Evolutionary conservation across 92 coral and sea anemone species (phyloP), one percentile per base, ranked within the genome.

Genomic region (Siderastrea radians): DNA sequence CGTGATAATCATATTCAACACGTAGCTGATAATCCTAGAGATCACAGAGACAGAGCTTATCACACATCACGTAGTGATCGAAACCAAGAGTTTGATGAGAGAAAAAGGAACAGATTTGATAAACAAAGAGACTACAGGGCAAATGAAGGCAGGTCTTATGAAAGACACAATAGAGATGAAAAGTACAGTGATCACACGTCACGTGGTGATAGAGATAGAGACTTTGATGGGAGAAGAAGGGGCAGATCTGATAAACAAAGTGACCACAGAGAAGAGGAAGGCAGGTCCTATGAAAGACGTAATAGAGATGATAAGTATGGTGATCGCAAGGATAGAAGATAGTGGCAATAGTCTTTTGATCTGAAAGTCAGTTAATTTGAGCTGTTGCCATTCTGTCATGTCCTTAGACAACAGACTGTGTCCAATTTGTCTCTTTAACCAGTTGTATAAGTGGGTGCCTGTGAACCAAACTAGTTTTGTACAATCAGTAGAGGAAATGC

Each of bases 181-280:
- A 26, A 26, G 38, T 26, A 26, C 0, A 26, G 0, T 26, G 38
- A 55, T 58, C 6, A n/a, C 75, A 4, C 70, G 47, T 70, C 78
- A 16, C 77, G 51, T 68, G 47, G 59, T 17, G 58, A 82, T 43
- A 71, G 78, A 47, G 69, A 17, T 7, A 26, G 47, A 4, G 48
- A 55, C 55, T 63, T 55, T 52, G 80, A 71, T 26, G 60, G 26
- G n/a, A 80, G 71, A 51, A 87, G 79, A 26, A 77, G 45, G 66
- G 83, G 81, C 43, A 66, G 73, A 61, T 46, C 1, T 43, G n/a
- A 67, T 5, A 73, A 76, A 46, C 53, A 54, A 49, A 74, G 86
- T 64, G 86, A 90, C 46, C 6, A 45, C 54, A 55, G 83, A 38
- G 68, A 3, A 73, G 72, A 88, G 12, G 83, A 76, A 17, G 50